Evolutionary conservation across 2,113 vertebrate species (phyloP), one percentile per base, ranked within the genome.

Genomic region (Salminus brasiliensis): DNA sequence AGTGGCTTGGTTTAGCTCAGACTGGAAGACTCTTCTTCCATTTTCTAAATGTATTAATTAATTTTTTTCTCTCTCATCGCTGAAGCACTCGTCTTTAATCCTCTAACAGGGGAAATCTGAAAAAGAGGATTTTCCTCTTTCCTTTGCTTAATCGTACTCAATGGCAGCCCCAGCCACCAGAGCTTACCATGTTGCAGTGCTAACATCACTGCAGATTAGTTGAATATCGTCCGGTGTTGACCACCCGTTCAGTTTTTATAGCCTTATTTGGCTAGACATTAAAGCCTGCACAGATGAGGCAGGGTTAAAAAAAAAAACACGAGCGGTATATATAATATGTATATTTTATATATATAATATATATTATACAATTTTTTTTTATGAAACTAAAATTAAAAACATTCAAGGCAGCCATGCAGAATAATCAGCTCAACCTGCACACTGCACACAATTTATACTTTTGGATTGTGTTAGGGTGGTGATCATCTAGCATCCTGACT

Each of bases 51-150:
- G 36, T 72, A 13, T 34, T 60, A 36, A n/a, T 36, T 74, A 65
- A 47, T 18, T 65, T 52, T 65, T 43, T 66, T 59, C 60, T n/a
- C 39, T 41, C 39, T 7, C 23, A 34, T 57, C 45, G 25, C 9
- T 16, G 60, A 62, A 36, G 5, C 12, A 9, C 30, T 73, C 32
- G 13, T 63, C 25, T 80, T 67, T 84, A 83, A 87, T 82, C 43
- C 74, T 72, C 70, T 85, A 85, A 78, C 63, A 85, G 81, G 72
- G 66, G 82, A 81, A 84, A 83, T 83, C 84, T 85, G 63, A 63
- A 79, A 84, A 84, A 88, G 82, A 84, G 80, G 80, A 86, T 84
- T 84, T 87, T 84, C 70, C n/a, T n/a, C n/a, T n/a, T n/a, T 74
- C 57, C 74, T 4, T 16, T 79, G 53, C 74, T 79, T 84, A 84